Conservation (phyloP, 2,888 invertebrate genomes). For the Xestoiulus laeticollis region DNA sequence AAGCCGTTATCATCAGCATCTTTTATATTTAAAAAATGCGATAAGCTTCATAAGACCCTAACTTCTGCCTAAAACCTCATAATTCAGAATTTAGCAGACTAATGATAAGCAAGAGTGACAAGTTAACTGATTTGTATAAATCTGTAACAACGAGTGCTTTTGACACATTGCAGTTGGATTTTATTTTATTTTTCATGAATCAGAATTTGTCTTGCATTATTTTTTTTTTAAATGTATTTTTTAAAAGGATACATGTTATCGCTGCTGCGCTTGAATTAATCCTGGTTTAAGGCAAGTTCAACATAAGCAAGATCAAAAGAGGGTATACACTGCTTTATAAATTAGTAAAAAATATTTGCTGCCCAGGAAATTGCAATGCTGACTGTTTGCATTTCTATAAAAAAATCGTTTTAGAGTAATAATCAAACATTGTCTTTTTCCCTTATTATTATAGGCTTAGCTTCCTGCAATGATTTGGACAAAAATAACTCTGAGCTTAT, state of each 20-base stretch:
- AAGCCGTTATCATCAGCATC: neutral
- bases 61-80: neutral
- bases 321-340: neutral
- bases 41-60: neutral
- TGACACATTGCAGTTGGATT: neutral
- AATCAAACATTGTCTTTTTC: neutral
- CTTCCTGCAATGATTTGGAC: neutral
- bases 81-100: neutral
- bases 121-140: neutral
- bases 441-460: neutral
- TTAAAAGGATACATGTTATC: too few relatives aligned
- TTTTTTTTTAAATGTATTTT: too few relatives aligned
- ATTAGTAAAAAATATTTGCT: neutral
- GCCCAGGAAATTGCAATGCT: neutral
- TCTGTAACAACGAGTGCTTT: neutral
- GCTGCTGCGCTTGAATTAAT: too few relatives aligned
- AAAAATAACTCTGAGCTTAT: neutral
- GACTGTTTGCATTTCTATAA: neutral
- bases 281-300: too few relatives aligned
- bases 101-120: conserved; percentile 1
- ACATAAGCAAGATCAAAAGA: too few relatives aligned
- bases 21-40: neutral
- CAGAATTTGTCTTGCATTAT: too few relatives aligned
- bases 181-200: neutral
- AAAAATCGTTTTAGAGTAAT: neutral